Evolutionary conservation across 2,113 vertebrate species (phyloP), one percentile per base, ranked within the genome.

Genomic region (Neotoma lepida): DNA sequence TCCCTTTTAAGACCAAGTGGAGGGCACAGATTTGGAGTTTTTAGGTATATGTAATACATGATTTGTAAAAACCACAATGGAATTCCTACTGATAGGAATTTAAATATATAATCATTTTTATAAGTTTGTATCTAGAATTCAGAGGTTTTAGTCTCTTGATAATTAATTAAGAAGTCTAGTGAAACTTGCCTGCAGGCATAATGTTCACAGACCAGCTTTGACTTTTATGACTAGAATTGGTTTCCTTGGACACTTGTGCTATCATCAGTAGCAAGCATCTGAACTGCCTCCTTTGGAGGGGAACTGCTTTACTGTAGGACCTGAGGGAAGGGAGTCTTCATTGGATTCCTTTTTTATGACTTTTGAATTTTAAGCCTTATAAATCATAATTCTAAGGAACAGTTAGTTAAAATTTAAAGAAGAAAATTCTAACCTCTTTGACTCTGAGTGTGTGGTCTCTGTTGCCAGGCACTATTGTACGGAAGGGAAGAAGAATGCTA

Each of bases 351-450:
- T 44, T n/a, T 82, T 78, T 46, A 26, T 88, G 30, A 30, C 33
- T 81, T 96, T 86, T 41, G 46, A 85, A 88, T 88, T 89, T 96
- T 89, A 44, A 86, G 12, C 24, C 51, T 28, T 46, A 1, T 64
- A n/a, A 74, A 74, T 41, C 80, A 74, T n/a, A 78, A 76, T 90
- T 80, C 14, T 91, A 66, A 89, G 76, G 89, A 84, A 74, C n/a
- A n/a, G n/a, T n/a, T 63, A 89, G 26, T n/a, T 85, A 94, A 78
- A 89, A 39, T 91, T 82, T 86, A 92, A 86, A 91, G 64, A 61
- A 93, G 80, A 90, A n/a, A 26, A 24, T 41, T 44, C 26, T 58
- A 33, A 82, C 26, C 39, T 44, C 61, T 26, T 77, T 64, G 7
- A 92, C 46, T 78, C 35, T 54, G 17, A 77, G 41, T 86, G 13